phyloP scores from a whole-genome alignment of 2,113 vertebrate genomes.

The Heterocephalus glaber region DNA sequence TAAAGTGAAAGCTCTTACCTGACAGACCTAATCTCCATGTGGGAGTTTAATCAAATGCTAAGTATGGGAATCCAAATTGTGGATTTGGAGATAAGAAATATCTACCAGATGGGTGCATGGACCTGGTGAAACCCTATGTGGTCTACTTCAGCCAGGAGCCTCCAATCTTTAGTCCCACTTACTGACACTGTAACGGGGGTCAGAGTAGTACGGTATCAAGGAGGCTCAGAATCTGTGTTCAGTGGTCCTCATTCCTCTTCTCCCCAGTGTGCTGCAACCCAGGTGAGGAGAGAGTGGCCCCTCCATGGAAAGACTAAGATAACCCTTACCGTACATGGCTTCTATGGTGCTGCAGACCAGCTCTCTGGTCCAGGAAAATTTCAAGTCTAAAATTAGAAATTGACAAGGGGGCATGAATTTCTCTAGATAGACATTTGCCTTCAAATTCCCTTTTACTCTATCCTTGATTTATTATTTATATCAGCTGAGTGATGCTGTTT shows the following conservation, averaged over 20 bases:
- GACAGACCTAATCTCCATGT: background rate
- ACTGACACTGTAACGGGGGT: background rate
- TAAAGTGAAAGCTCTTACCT: background rate
- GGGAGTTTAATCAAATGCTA: background rate
- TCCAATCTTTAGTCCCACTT: background rate
- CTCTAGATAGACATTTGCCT: background rate
- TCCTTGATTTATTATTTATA: background rate
- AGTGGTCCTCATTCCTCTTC: background rate
- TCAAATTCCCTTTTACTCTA: background rate
- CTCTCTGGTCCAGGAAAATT: background rate
- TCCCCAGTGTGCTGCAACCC: background rate
- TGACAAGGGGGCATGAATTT: background rate
- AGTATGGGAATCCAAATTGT: background rate
- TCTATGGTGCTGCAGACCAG: background rate
- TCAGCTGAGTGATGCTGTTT: background rate
- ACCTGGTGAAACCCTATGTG: background rate
- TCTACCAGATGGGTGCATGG: background rate
- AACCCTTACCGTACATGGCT: background rate
- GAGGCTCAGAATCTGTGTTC: background rate
- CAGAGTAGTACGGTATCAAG: background rate
- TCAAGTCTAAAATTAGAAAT: slow-evolving; percentile 5
- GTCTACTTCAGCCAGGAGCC: background rate
- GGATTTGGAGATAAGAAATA: background rate
- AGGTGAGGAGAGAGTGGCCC: background rate
- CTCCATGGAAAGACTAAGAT: background rate